Percentiles rank a stretch among this genome's conserved stretches.
Conservation (phyloP, 2,797 vertebrate genomes). For the Tenualosa ilisha region DNA sequence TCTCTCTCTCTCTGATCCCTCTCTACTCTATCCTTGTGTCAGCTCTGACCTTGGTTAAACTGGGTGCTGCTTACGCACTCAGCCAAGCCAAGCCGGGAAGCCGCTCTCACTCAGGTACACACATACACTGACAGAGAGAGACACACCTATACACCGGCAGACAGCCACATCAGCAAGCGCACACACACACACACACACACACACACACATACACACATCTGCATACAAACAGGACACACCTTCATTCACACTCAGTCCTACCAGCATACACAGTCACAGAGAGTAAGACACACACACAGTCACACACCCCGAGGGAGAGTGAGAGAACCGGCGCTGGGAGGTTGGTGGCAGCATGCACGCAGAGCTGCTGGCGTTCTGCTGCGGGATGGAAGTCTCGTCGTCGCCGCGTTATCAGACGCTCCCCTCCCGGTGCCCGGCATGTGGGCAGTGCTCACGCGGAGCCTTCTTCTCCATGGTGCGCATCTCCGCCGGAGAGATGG, state of each 20-base stretch:
- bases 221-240: background rate
- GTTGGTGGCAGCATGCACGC: constrained; percentile 26
- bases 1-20: constrained; percentile 38
- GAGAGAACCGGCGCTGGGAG: constrained; percentile 3
- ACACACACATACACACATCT: background rate
- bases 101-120: background rate
- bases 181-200: background rate
- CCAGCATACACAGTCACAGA: background rate
- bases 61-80: constrained; percentile 32
- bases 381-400: constrained; percentile 41
- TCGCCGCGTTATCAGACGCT: constrained; percentile 54
- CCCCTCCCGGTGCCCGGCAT: constrained; percentile 66
- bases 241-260: background rate
- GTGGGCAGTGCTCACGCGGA: constrained; percentile 65
- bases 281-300: background rate
- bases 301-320: constrained; percentile 7
- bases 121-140: constrained; percentile 6
- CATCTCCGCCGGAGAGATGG: constrained; percentile 87
- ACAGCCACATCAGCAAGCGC: background rate
- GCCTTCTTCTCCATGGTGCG: constrained; percentile 74
- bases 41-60: constrained; percentile 39
- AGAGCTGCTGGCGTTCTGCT: constrained; percentile 36
- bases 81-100: constrained; percentile 12
- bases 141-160: background rate
- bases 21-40: constrained; percentile 22